Base-by-base conservation (phyloP, 2,888 invertebrate genomes). In the Thymelicus sylvestris region DNA sequence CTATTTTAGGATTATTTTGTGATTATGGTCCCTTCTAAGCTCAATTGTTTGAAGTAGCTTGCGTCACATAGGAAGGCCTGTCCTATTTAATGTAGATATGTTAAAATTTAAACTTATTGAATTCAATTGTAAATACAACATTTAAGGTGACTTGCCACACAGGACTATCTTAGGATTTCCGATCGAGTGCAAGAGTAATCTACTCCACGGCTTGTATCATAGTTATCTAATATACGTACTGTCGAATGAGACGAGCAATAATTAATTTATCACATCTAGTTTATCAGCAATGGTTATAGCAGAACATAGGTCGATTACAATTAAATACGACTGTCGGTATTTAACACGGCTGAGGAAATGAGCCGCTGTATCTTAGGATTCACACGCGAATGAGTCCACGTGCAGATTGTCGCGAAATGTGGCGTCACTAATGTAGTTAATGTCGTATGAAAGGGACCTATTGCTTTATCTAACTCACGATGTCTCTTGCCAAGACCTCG, bases 341-440 rank as follows among this genome's bases (percentile, higher is more conserved):
- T 69, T 74, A 72, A 73, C 73, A 67, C 67, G 81, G 79, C 73
- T 77, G 82, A 87, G 92, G 92, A 92, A 92, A 93, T 92, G 91
- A 92, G 90, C 86, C 86, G 79, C 91, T 92, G 92, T 93, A 93
- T 93, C 93, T 93, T 88, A 93, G 93, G 93, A 93, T 93, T 93
- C 92, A 93, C 93, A 93, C 92, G 88, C 91, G 87, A 90, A 78
- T 87, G 92, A 84, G 81, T 86, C 79, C 80, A 81, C 77, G 86
- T 85, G 86, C 93, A 93, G 93, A 93, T 93, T 93, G 93, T 91
- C 86, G 86, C 88, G 91, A 92, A 92, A 93, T 92, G 93, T 92
- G 91, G 87, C 89, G 92, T 91, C 84, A 92, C 91, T 93, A 93
- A 93, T 90, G 93, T 85, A 90, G 79, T 89, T 93, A 93, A 93